These are phyloP conservation scores for Columba janthina DNA, from an alignment of 2,113 vertebrate species.

Conservation along the genomic window DNA sequence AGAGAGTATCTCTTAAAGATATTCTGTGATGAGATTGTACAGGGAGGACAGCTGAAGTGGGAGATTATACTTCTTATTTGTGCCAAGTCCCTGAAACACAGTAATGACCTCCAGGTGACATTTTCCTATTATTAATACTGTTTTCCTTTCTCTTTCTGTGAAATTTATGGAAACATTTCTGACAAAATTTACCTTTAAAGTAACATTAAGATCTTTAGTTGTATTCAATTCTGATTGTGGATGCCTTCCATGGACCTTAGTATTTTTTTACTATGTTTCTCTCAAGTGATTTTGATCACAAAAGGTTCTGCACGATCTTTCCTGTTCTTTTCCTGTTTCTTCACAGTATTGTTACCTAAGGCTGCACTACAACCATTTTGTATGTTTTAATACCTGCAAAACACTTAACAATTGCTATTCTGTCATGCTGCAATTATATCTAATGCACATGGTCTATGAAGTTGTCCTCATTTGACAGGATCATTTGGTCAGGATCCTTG, in stretches of 20 bases:
- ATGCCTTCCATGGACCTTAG: background rate
- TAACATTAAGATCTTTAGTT: background rate
- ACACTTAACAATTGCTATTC: background rate
- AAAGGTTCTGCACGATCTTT: background rate
- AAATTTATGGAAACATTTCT: background rate
- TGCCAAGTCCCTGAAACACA: background rate
- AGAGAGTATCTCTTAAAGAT: background rate
- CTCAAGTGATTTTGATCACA: background rate
- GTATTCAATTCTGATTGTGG: background rate
- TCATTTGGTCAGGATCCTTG: background rate
- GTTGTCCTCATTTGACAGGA: background rate
- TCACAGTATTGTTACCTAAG: background rate
- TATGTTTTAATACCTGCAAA: background rate
- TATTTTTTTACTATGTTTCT: background rate
- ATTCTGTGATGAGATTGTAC: background rate
- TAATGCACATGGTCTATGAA: background rate
- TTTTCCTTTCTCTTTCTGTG: background rate
- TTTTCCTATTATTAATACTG: background rate
- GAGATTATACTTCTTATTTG: background rate
- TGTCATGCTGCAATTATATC: accelerated
- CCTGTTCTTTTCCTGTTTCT: background rate
- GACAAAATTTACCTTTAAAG: background rate
- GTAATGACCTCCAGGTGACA: background rate
- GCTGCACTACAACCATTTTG: background rate
- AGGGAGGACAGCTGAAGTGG: background rate